phyloP scores from a whole-genome alignment of 2,797 vertebrate species.

The Cryptoprocta ferox region DNA sequence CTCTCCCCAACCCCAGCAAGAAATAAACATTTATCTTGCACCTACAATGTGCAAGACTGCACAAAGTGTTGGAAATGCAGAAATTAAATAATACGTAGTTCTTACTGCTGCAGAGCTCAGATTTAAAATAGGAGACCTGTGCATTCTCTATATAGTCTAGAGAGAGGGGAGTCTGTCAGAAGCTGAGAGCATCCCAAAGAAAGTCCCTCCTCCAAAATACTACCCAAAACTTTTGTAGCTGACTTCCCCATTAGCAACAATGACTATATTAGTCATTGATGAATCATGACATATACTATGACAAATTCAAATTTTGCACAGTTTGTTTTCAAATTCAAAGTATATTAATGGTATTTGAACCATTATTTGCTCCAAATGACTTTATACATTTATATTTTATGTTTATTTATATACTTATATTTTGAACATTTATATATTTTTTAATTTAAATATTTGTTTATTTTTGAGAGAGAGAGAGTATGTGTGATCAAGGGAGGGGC shows the following conservation, averaged over 20 bases:
- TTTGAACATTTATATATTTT: too few species aligned
- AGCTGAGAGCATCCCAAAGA: not conserved
- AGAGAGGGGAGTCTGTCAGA: not conserved
- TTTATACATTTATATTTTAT: too few species aligned
- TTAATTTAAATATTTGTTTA: too few species aligned
- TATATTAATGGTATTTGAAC: not conserved
- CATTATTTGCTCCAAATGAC: constrained; percentile 29
- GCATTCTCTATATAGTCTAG: not conserved
- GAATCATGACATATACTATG: not conserved
- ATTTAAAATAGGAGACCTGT: not conserved
- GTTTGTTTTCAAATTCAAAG: not conserved
- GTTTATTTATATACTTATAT: too few species aligned
- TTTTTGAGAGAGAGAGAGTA: too few species aligned
- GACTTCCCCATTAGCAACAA: constrained; percentile 32
- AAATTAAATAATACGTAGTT: not conserved
- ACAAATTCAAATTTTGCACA: constrained; percentile 36
- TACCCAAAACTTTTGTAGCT: not conserved
- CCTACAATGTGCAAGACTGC: not conserved
- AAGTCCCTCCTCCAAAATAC: not conserved
- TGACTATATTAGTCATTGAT: not conserved
- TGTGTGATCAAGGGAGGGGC: too few species aligned
- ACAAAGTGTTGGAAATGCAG: not conserved
- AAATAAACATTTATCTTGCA: not conserved
- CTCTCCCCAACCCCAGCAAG: not conserved
- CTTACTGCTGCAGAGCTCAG: not conserved